These are phyloP conservation scores for Calcarius lapponicus DNA, from an alignment of 2,797 vertebrate species.

Conservation along the genomic window DNA sequence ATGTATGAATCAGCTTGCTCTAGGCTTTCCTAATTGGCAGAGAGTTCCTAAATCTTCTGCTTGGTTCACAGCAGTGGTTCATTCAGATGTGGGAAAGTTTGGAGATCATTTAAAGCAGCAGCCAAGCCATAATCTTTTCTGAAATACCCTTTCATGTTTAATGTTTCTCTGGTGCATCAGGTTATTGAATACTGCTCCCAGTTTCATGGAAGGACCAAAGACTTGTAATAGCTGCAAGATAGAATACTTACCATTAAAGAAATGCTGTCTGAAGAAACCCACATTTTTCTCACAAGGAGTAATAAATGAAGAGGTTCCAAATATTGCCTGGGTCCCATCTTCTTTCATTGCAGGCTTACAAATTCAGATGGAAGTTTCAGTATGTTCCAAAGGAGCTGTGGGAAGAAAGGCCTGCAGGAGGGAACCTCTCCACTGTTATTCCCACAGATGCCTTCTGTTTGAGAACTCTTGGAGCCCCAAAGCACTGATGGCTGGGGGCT, in stretches of 20 bases:
- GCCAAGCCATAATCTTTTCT: not conserved
- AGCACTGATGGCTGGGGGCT: not conserved
- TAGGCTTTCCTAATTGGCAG: constrained; percentile 39
- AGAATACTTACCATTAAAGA: not conserved
- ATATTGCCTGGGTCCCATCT: not conserved
- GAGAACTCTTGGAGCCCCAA: not conserved
- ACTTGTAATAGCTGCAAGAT: not conserved
- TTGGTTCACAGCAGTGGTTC: not conserved
- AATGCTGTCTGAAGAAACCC: not conserved
- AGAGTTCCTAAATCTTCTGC: constrained; percentile 5
- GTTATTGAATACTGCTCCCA: not conserved
- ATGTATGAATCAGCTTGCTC: constrained; percentile 53
- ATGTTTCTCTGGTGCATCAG: not conserved
- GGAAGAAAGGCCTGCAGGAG: not conserved
- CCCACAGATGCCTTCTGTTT: not conserved
- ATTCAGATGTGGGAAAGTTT: not conserved
- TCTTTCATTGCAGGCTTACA: not conserved
- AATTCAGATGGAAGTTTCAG: not conserved
- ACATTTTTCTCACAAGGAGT: not conserved
- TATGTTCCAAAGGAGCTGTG: not conserved
- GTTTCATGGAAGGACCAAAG: not conserved
- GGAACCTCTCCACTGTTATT: not conserved
- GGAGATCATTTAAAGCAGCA: constrained; percentile 17
- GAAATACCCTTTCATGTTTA: not conserved
- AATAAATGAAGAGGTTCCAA: not conserved